phyloP scores from a whole-genome alignment of 2,797 vertebrate species.

The Harpagifer antarcticus region DNA sequence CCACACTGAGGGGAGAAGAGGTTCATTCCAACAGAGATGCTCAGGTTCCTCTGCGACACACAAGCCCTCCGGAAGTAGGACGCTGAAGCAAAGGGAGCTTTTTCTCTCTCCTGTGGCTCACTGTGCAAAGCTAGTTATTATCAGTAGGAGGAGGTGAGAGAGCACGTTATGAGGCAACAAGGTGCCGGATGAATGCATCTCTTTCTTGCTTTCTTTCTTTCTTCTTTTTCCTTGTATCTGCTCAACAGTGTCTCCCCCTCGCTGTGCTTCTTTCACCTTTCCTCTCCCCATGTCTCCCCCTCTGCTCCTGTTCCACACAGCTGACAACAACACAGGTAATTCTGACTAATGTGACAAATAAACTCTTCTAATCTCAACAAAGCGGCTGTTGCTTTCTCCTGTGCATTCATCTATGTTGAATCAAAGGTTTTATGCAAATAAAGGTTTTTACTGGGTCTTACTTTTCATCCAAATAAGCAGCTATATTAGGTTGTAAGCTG shows the following conservation, averaged over 20 bases:
- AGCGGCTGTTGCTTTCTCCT: conserved; percentile 73
- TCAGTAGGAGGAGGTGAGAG: conserved; percentile 62
- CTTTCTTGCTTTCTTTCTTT: conserved; percentile 40
- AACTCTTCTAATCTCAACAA: conserved; percentile 87
- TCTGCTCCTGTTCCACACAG: conserved; percentile 31
- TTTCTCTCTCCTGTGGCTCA: conserved; percentile 67
- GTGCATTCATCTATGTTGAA: conserved; percentile 80
- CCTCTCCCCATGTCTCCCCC: conserved; percentile 29
- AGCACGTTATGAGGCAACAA: conserved; percentile 58
- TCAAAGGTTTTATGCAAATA: conserved; percentile 88
- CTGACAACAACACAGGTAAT: conserved; percentile 84
- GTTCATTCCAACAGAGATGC: conserved; percentile 66
- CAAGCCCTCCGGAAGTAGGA: conserved; percentile 64
- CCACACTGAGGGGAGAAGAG: conserved; percentile 68
- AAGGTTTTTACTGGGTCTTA: conserved; percentile 62
- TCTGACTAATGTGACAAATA: conserved; percentile 88
- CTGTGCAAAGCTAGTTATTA: conserved; percentile 71
- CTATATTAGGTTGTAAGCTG: conserved; percentile 76
- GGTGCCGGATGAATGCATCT: conserved; percentile 51
- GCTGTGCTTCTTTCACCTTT: conserved; percentile 52
- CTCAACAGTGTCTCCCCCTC: conserved; percentile 19
- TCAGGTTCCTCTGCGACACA: conserved; percentile 58
- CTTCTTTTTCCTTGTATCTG: conserved; percentile 22
- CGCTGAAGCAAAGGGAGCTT: conserved; percentile 63
- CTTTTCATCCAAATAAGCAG: conserved; percentile 79